These are phyloP conservation scores for Theocolax elegans DNA, from an alignment of 1,140 invertebrate genomes.

Conservation along the genomic window DNA sequence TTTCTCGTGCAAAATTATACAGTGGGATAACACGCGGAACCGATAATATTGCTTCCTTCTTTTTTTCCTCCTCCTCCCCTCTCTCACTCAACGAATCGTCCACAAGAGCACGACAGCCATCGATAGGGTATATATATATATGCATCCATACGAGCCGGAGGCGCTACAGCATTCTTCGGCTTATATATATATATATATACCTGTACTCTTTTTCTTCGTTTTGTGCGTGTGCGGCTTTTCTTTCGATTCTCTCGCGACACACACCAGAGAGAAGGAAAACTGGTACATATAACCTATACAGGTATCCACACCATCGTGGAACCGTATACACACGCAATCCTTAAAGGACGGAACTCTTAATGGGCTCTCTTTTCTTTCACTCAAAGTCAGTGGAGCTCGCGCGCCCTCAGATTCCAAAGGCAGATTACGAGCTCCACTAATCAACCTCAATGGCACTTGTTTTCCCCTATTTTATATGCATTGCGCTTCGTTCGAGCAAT, in stretches of 20 bases:
- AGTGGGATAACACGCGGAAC: too few relatives aligned
- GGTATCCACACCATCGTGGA: too few relatives aligned
- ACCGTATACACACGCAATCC: neutral
- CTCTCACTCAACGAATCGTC: neutral
- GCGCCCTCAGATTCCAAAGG: neutral
- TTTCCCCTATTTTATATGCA: slow-evolving; percentile 20
- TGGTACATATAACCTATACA: neutral
- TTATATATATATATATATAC: too few relatives aligned
- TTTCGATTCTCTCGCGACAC: slow-evolving; percentile 1
- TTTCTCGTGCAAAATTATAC: too few relatives aligned
- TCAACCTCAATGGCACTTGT: neutral
- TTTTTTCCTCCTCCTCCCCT: neutral
- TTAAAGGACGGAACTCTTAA: slow-evolving; percentile 25
- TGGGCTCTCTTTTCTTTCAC: slow-evolving; percentile 26
- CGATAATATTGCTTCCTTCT: too few relatives aligned
- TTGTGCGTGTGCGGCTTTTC: too few relatives aligned
- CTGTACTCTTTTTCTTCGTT: too few relatives aligned
- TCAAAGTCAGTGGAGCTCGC: slow-evolving; percentile 10
- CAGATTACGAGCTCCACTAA: slow-evolving; percentile 8
- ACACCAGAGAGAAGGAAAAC: too few relatives aligned
- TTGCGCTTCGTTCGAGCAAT: neutral
- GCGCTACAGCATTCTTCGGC: slow-evolving; percentile 8
- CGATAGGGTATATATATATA: too few relatives aligned
- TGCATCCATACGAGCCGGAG: too few relatives aligned
- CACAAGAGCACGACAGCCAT: too few relatives aligned